These are phyloP conservation scores for Zelostemma sp. DNA, from an alignment of 1,140 invertebrate genomes.

Conservation along the genomic window DNA sequence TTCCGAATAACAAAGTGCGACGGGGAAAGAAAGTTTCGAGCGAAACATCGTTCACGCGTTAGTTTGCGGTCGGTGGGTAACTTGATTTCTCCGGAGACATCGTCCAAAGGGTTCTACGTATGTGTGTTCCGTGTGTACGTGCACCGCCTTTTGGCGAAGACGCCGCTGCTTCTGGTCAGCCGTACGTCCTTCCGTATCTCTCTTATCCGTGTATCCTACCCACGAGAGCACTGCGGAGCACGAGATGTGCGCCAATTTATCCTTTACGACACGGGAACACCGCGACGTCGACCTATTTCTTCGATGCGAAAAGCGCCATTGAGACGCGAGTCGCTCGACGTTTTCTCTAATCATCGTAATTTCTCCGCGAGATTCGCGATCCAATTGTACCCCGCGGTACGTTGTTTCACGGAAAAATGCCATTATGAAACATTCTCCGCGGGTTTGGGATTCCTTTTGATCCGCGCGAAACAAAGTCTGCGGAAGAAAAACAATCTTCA, in stretches of 20 bases:
- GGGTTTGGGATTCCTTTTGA: slow-evolving; percentile 28
- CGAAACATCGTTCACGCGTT: slow-evolving; percentile 46
- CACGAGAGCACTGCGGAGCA: slow-evolving; percentile 55
- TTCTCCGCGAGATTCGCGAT: background rate
- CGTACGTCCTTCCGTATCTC: slow-evolving; percentile 33
- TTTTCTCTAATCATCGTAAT: too few species aligned
- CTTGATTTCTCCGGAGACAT: slow-evolving; percentile 61
- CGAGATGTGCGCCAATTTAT: slow-evolving; percentile 61
- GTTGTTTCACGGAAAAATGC: background rate
- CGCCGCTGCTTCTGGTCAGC: slow-evolving; percentile 28
- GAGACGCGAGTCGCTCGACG: too few species aligned
- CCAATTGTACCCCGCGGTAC: background rate
- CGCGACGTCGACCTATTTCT: slow-evolving; percentile 31
- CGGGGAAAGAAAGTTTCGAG: slow-evolving; percentile 50
- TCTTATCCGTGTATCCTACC: slow-evolving; percentile 35
- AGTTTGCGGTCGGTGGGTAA: slow-evolving; percentile 44
- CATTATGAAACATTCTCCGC: slow-evolving; percentile 21
- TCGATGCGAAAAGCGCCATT: slow-evolving; percentile 18
- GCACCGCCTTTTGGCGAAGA: slow-evolving; percentile 29
- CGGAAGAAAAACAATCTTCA: slow-evolving; percentile 32
- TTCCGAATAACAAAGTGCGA: slow-evolving; percentile 38
- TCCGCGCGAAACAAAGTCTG: slow-evolving; percentile 31
- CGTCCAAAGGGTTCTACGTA: slow-evolving; percentile 38
- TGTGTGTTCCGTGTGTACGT: slow-evolving; percentile 1
- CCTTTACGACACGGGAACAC: slow-evolving; percentile 39